Conservation (phyloP, 2,113 vertebrate species). For the Dipodomys ordii region DNA sequence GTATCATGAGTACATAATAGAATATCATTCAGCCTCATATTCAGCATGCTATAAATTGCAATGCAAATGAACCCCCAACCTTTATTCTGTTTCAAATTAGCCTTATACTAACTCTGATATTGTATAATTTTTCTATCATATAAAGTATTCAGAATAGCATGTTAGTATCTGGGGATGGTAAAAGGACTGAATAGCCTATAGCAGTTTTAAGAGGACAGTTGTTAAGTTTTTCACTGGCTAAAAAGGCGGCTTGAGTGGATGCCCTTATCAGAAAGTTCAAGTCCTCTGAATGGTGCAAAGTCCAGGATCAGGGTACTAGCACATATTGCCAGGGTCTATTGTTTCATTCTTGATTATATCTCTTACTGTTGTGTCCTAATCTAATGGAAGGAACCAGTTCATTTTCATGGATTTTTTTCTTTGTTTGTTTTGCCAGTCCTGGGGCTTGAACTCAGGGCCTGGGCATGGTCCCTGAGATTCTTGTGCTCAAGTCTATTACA, state of each 20-base stretch:
- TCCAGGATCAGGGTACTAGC: background rate
- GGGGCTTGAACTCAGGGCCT: no score
- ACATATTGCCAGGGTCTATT: fast-evolving
- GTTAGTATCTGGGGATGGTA: no score
- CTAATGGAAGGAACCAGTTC: background rate
- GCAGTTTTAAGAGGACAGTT: background rate
- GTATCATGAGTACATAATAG: background rate
- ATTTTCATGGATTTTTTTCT: background rate
- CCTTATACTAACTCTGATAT: background rate
- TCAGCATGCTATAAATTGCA: no score
- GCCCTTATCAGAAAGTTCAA: slow-evolving; percentile 26
- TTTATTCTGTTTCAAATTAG: background rate
- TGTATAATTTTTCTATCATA: no score
- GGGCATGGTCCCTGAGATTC: no score
- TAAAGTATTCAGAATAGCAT: background rate
- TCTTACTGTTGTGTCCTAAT: background rate
- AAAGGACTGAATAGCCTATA: background rate
- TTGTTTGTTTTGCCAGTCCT: no score
- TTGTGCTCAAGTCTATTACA: no score
- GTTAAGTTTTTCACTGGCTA: background rate
- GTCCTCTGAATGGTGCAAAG: background rate
- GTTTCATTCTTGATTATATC: background rate
- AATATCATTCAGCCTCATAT: no score
- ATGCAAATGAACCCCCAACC: background rate
- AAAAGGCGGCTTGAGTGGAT: background rate